A percentile compares a stretch with the other conserved stretches of the same genome.
Conservation (phyloP, 2,888 invertebrate genomes). For the Pseudoips prasinana region DNA sequence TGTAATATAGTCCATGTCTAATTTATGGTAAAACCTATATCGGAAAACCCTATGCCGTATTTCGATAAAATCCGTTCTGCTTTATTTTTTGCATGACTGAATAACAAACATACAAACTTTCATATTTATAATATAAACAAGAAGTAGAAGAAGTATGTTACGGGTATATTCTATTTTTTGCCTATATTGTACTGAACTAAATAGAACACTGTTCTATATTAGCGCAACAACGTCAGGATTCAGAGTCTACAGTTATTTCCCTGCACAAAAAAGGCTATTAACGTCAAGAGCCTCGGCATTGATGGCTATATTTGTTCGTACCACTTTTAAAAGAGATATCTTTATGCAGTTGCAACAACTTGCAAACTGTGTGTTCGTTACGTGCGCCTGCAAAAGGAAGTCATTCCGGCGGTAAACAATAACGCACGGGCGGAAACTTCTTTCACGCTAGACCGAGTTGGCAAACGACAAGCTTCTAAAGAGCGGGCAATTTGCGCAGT, state of each 20-base stretch:
- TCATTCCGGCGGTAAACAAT: constrained; percentile 75
- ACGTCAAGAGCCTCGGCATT: constrained; percentile 37
- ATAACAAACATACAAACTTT: too few relatives aligned
- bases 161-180: too few relatives aligned
- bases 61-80: too few relatives aligned
- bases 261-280: constrained; percentile 50
- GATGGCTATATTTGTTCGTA: constrained; percentile 43
- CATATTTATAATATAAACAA: too few relatives aligned
- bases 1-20: too few relatives aligned
- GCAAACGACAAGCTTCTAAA: constrained; percentile 63
- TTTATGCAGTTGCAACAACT: constrained; percentile 43
- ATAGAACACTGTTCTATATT: too few relatives aligned
- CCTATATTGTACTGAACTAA: too few relatives aligned
- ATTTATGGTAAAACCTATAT: too few relatives aligned
- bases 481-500: constrained; percentile 72
- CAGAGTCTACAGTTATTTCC: constrained; percentile 30
- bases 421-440: constrained; percentile 68
- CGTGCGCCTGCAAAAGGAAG: constrained; percentile 62
- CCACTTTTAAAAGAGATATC: constrained; percentile 41
- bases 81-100: too few relatives aligned
- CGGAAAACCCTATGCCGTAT: too few relatives aligned
- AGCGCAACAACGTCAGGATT: constrained; percentile 19
- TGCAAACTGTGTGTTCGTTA: constrained; percentile 41
- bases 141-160: too few relatives aligned
- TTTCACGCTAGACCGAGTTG: constrained; percentile 66